These are phyloP conservation scores for Exocentrus adspersus DNA, from an alignment of 2,888 invertebrate species.

Conservation along the genomic window DNA sequence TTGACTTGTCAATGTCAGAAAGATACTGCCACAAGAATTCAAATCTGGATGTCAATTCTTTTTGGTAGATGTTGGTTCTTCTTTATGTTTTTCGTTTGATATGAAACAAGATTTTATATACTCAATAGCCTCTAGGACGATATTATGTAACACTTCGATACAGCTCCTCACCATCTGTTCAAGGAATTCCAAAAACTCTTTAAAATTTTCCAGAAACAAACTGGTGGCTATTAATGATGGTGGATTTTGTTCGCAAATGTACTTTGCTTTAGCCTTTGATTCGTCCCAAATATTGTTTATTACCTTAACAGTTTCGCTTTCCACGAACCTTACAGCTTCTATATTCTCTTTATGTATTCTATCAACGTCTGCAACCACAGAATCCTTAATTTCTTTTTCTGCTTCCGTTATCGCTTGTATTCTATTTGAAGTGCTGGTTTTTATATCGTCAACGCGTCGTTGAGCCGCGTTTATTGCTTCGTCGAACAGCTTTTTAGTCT, in stretches of 20 bases:
- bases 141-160: not conserved
- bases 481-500: not conserved
- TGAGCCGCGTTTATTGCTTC: not conserved
- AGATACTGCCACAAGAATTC: not conserved
- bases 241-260: not conserved
- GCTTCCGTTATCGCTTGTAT: not conserved
- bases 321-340: not conserved
- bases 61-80: not conserved
- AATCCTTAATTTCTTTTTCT: not conserved
- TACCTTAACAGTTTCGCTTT: not conserved
- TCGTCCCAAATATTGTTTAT: slow-evolving; percentile 1
- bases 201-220: not conserved
- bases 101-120: not conserved
- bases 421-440: not conserved
- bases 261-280: not conserved
- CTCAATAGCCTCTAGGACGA: not conserved
- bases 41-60: not conserved
- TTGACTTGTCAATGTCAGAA: not conserved
- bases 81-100: not conserved
- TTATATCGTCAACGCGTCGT: slow-evolving; percentile 1
- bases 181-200: not conserved
- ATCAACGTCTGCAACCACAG: not conserved
- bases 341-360: not conserved
- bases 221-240: not conserved
- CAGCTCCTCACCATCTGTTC: slow-evolving; percentile 1